phyloP scores from a whole-genome alignment of 2,888 invertebrate genomes.

The Drosophila cognata region DNA sequence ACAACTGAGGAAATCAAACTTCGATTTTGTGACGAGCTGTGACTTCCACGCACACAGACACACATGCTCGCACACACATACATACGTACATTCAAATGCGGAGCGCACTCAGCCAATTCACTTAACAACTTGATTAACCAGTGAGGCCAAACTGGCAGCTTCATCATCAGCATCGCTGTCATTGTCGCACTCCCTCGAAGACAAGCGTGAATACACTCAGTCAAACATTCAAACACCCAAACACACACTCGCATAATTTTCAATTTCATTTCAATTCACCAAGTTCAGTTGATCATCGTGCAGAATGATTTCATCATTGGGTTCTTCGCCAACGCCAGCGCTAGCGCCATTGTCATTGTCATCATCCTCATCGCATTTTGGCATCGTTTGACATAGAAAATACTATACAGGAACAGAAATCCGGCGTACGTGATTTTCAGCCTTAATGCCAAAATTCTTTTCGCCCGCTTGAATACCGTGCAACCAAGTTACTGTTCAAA shows the following conservation, averaged over 20 bases:
- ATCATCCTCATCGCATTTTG: slow-evolving; percentile 43
- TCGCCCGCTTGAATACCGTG: slow-evolving; percentile 16
- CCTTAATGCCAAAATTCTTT: slow-evolving; percentile 66
- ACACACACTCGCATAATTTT: slow-evolving; percentile 63
- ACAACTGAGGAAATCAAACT: background rate
- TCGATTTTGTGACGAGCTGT: slow-evolving; percentile 1
- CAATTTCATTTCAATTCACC: slow-evolving; percentile 82
- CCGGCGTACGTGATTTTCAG: slow-evolving; percentile 83
- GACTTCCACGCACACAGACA: background rate
- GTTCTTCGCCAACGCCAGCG: slow-evolving; percentile 21
- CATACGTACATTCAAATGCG: slow-evolving; percentile 5
- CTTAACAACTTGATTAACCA: slow-evolving; percentile 77
- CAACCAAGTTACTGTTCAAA: background rate
- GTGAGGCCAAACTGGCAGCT: slow-evolving; percentile 40
- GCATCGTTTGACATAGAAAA: slow-evolving; percentile 60
- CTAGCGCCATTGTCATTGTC: slow-evolving; percentile 57
- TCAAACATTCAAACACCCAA: slow-evolving; percentile 13
- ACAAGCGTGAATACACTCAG: slow-evolving; percentile 26
- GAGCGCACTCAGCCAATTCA: slow-evolving; percentile 64
- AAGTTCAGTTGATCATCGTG: slow-evolving; percentile 37
- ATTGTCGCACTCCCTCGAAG: background rate
- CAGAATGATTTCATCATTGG: slow-evolving; percentile 42
- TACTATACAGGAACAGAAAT: slow-evolving; percentile 73
- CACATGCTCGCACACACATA: background rate
- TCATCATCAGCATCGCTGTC: slow-evolving; percentile 46